Evolutionary conservation across 2,797 vertebrate species (phyloP), one percentile per base, ranked within the genome.

Genomic region (Sarcophilus harrisii): DNA sequence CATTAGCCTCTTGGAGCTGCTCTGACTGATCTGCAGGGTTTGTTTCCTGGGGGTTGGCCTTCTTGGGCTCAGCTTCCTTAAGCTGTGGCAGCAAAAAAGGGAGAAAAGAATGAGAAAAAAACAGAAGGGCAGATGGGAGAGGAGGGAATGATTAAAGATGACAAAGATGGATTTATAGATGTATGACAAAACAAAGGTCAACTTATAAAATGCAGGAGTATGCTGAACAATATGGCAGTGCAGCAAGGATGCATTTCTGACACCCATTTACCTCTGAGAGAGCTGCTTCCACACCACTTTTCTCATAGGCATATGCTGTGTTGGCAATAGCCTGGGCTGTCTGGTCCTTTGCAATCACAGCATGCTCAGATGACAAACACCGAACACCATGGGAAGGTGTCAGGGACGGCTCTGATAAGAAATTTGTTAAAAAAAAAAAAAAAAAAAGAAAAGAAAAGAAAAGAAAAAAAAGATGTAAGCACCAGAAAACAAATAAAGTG

Each of bases 331-430:
- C 98, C 97, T 98, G 96, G 91, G 98, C 98, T 0, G 98, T 98
- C 98, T 99, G 98, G 30, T 99, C 99, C 98, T 98, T 98, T 81
- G 97, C 98, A 11, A 98, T 98, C 96, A 97, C 98, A 45, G 99
- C 98, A 0, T 98, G 99, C 94, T 99, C 98, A 0, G 98, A 98
- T 0, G 99, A 98, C 87, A 98, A 95, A 0, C 98, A 98, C 60
- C 96, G 97, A 0, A 59, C 58, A 2, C 95, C 96, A 10, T 98
- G 98, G 55, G 98, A 97, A 0, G 98, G 93, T 52, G 54, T 57
- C 0, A 73, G 45, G 0, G 97, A 10, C 0, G 97, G 96, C 58
- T 98, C 99, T 99, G 98, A 62, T 0, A 0, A 90, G 54, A 58
- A 93, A 92, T 24, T 49, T 3, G 90, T 16, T 1, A 0, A 55